Evolutionary conservation across 1,140 invertebrate species (phyloP).

Genomic region (Littorina saxatilis): DNA sequence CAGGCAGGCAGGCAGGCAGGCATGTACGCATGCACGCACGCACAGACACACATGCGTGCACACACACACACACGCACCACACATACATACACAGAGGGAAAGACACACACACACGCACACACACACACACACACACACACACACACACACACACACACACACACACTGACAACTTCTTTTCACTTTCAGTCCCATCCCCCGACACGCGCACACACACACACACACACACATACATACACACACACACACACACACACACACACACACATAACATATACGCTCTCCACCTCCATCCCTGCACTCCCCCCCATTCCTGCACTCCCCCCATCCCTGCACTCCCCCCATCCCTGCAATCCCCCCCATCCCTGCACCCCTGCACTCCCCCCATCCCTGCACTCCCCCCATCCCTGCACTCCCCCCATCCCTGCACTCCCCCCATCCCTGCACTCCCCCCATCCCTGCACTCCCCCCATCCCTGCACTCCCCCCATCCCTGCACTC

Average conservation of each 20-base stretch:
- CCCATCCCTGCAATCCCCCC: too few relatives aligned
- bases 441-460: too few relatives aligned
- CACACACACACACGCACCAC: not conserved
- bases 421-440: too few relatives aligned
- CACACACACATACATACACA: slow-evolving; percentile 15
- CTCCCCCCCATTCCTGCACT: not conserved
- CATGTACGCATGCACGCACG: not conserved
- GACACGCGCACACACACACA: not conserved
- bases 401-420: too few relatives aligned
- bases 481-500: too few relatives aligned
- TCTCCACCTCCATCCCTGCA: not conserved
- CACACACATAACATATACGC: slow-evolving; percentile 16
- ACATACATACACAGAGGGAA: not conserved
- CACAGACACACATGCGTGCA: too few relatives aligned
- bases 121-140: slow-evolving; percentile 23
- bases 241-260: slow-evolving; percentile 25
- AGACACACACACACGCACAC: slow-evolving; percentile 21
- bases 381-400: too few relatives aligned
- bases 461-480: too few relatives aligned
- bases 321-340: slow-evolving; percentile 10
- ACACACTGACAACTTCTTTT: not conserved
- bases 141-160: slow-evolving; percentile 25
- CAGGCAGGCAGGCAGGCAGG: too few relatives aligned
- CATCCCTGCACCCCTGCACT: too few relatives aligned
- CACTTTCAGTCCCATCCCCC: not conserved